Conservation (phyloP, 2,797 vertebrate genomes). For the Cygnus olor region DNA sequence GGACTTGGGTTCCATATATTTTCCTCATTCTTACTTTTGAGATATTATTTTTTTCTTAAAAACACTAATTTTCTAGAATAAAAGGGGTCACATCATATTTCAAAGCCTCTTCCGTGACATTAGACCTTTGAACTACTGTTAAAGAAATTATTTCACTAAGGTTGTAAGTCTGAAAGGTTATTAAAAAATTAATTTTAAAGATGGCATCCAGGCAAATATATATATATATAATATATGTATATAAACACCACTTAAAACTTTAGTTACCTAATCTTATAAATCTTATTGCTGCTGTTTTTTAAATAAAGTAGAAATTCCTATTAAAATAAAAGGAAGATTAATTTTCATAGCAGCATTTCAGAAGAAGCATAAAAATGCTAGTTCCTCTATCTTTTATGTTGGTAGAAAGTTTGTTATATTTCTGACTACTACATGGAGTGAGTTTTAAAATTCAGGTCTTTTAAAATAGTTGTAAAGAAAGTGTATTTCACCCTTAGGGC, state of each 20-base stretch:
- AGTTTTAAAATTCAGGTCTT: background rate
- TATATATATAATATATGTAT: constrained; percentile 27
- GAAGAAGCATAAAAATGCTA: background rate
- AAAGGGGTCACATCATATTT: constrained; percentile 66
- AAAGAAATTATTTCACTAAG: constrained; percentile 69
- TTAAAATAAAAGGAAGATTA: background rate
- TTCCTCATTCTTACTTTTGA: constrained; percentile 63
- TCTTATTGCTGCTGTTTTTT: constrained; percentile 60
- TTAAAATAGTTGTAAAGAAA: background rate
- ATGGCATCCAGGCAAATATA: constrained; percentile 50
- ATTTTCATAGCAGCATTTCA: background rate
- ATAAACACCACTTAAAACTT: constrained; percentile 60
- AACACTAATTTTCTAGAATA: constrained; percentile 64
- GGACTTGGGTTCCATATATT: constrained; percentile 30
- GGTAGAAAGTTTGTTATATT: background rate
- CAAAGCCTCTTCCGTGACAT: constrained; percentile 68
- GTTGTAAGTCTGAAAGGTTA: constrained; percentile 71
- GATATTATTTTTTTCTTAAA: constrained; percentile 25
- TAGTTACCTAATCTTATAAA: constrained; percentile 60
- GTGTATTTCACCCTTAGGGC: background rate
- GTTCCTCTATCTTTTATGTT: background rate
- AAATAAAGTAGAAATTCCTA: constrained; percentile 59
- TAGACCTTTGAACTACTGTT: constrained; percentile 73
- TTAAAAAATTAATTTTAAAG: constrained; percentile 78
- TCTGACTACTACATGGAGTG: background rate